Base-by-base conservation (phyloP, 1,140 invertebrate species). In the Tribolium madens region DNA sequence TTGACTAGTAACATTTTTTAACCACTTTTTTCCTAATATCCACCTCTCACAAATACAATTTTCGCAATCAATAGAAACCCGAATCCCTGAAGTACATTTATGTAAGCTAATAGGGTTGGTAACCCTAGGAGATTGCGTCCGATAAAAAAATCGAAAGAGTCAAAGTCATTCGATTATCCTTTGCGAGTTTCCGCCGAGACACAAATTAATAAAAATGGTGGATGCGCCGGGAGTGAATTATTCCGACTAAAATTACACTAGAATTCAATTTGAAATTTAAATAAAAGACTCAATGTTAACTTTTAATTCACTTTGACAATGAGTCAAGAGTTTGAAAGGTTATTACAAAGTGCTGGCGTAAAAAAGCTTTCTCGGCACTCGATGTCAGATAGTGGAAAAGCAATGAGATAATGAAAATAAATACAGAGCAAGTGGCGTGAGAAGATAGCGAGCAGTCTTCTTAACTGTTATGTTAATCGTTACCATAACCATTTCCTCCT, bases 401-500 rank as follows among this genome's bases (percentile, higher is more conserved):
- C 57, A 64, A 64, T 64, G 57, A 33, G 57, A 64, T 64, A 64
- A 64, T 64, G 57, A 64, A 64, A 64, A 64, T 64, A 64, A 64
- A 64, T 64, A 64, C 57, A 36, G 57, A 64, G 57, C 57, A 64
- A 64, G 57, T 64, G 57, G 57, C 57, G 57, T 64, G 57, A 64
- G 57, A 64, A 64, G 57, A 64, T 64, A 64, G 57, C 57, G 57
- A 64, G 57, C 57, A 64, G 57, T 64, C 57, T 64, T 64, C 57
- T 64, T 64, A 64, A 64, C 57, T 64, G 57, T 64, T 64, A 64
- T 64, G 57, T 64, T 64, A 64, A 64, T 64, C 57, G 57, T 64
- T 64, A 64, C 57, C 57, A 64, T 64, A 64, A 64, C 57, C 57
- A 64, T 64, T 64, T 64, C 57, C 57, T 64, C 57, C 57, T 64